A percentile compares a stretch with the other conserved stretches of the same genome.
These are phyloP conservation scores for Lophura nycthemera DNA, from an alignment of 2,113 vertebrate species.

Conservation along the genomic window DNA sequence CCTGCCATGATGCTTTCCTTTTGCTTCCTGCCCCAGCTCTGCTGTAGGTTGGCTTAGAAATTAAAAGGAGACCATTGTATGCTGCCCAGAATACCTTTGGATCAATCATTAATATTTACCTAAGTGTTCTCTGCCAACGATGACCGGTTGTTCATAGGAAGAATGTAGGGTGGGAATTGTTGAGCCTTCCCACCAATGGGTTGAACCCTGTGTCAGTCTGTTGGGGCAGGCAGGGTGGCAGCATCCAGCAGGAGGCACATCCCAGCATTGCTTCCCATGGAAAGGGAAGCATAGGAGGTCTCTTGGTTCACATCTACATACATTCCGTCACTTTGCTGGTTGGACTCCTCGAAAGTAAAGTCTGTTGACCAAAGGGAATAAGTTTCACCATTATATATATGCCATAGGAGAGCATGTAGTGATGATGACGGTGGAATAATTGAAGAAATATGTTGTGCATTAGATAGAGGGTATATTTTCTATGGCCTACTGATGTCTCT, in stretches of 20 bases:
- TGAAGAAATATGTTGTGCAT: not conserved
- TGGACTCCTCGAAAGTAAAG: not conserved
- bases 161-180: not conserved
- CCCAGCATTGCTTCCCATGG: not conserved
- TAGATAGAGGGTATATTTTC: not conserved
- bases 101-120: not conserved
- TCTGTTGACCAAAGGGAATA: not conserved
- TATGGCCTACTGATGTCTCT: not conserved
- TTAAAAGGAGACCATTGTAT: not conserved
- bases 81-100: not conserved
- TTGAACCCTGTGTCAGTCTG: not conserved
- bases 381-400: not conserved
- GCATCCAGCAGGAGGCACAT: not conserved
- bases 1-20: conserved; percentile 66
- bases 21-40: conserved; percentile 51
- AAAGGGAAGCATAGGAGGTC: not conserved
- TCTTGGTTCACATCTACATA: not conserved
- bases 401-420: not conserved
- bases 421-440: not conserved
- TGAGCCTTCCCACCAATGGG: not conserved
- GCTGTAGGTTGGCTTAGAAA: conserved; percentile 18
- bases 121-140: not conserved
- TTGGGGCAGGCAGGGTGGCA: not conserved
- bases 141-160: not conserved
- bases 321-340: not conserved